phyloP scores from a whole-genome alignment of 2,888 invertebrate genomes.

The Phytoseiulus persimilis region DNA sequence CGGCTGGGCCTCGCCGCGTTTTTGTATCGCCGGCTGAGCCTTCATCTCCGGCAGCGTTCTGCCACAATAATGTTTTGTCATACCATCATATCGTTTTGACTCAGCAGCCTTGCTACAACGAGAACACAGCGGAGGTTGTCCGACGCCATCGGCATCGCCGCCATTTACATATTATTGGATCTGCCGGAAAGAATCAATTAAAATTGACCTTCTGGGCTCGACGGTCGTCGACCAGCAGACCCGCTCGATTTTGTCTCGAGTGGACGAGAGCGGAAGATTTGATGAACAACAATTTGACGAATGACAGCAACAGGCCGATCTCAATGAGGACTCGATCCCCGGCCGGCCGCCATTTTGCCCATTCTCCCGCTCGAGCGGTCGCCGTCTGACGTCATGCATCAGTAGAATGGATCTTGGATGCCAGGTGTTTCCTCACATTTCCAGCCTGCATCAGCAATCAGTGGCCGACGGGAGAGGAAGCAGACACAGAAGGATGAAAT shows the following conservation, averaged over 20 bases:
- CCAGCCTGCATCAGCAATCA: neutral
- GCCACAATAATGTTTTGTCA: neutral
- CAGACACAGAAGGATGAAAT: neutral
- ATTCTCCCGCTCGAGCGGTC: neutral
- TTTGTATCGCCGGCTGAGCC: neutral
- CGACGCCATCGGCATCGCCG: neutral
- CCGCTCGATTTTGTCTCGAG: neutral
- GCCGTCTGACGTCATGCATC: neutral
- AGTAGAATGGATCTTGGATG: neutral
- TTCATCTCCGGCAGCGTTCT: neutral
- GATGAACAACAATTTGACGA: neutral
- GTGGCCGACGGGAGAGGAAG: neutral
- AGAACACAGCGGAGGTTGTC: neutral
- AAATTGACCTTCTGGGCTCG: neutral
- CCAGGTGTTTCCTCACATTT: slow-evolving; percentile 5
- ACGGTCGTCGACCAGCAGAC: neutral
- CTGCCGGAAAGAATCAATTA: neutral
- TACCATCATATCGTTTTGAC: neutral
- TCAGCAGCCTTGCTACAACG: neutral
- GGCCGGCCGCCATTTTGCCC: neutral
- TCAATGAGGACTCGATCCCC: neutral
- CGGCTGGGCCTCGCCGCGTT: neutral
- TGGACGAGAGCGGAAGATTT: neutral
- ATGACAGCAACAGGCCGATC: neutral
- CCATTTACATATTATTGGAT: neutral